Base-by-base conservation (phyloP, 2,797 vertebrate genomes). In the Poecilia wingei region DNA sequence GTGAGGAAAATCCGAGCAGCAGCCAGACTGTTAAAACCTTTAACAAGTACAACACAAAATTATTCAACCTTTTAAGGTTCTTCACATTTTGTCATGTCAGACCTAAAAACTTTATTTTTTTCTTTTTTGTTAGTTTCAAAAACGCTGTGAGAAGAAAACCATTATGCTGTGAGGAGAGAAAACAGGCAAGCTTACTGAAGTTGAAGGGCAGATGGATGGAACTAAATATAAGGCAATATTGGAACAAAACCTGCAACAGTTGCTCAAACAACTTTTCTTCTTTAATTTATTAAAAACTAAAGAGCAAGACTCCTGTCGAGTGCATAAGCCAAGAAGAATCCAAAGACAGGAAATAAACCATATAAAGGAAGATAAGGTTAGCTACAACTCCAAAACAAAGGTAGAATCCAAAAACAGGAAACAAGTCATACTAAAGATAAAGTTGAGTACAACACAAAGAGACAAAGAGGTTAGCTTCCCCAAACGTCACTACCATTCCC, bases 1-100 rank as follows among this genome's bases (percentile, higher is more conserved):
- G 95, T 97, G 86, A 96, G 95, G 91, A 98, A 98, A 90, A 97
- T 83, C 28, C 96, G 94, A 71, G 97, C 96, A 25, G 96, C 91
- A 61, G 95, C 96, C 6, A 96, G 0, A 20, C 80, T 77, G 79
- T 97, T 74, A 80, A 98, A 98, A 3, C 95, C 97, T 74, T 98
- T 78, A 41, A 61, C 66, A 41, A 43, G 2, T 33, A 0, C 69
- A 25, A 53, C 16, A 75, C 68, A 71, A 71, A 46, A 45, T 12
- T 71, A 71, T 71, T n/a, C 3, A 45, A n/a, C 13, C 2, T 45
- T 5, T 46, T 46, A 28, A 8, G 41, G 20, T 71, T 45, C 43
- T 31, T 7, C 39, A 69, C 10, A 69, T 69, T 28, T 31, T n/a
- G n/a, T 71, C n/a, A 46, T 28, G n/a, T 41, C 25, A 41, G 9